Percentiles rank a stretch among this genome's conserved stretches.
Evolutionary conservation across 2,888 invertebrate genomes (phyloP).

Genomic region (Apamea crenata): DNA sequence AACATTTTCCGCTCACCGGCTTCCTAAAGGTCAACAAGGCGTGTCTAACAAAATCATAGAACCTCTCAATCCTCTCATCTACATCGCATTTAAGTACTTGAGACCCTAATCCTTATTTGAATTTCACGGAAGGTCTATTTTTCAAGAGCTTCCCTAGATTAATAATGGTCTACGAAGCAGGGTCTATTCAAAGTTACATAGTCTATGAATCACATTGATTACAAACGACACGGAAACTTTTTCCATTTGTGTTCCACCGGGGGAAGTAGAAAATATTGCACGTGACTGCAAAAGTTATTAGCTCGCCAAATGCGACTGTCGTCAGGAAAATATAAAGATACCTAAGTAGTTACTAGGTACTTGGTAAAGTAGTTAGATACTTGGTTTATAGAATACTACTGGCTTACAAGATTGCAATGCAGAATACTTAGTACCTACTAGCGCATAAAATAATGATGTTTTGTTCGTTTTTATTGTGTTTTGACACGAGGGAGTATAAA

Average conservation of each 20-base stretch:
- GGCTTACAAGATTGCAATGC: constrained; percentile 20
- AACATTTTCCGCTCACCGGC: constrained; percentile 40
- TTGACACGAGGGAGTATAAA: constrained; percentile 10
- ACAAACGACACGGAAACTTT: constrained; percentile 75
- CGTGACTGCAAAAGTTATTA: constrained; percentile 72
- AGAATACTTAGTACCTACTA: constrained; percentile 8
- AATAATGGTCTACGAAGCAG: constrained; percentile 61
- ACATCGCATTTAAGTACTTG: constrained; percentile 36
- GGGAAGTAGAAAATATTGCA: constrained; percentile 70
- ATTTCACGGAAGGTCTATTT: constrained; percentile 60
- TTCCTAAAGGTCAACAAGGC: constrained; percentile 49
- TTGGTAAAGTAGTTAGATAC: not conserved
- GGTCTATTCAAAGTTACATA: constrained; percentile 61
- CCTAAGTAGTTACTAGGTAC: not conserved
- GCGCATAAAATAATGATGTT: constrained; percentile 15
- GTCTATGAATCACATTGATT: constrained; percentile 65
- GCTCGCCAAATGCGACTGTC: constrained; percentile 40
- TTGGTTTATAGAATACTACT: constrained; percentile 24
- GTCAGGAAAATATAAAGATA: constrained; percentile 30
- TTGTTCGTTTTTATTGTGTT: constrained; percentile 29
- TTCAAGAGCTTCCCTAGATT: constrained; percentile 50
- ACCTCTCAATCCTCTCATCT: constrained; percentile 53
- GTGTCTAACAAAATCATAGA: constrained; percentile 57
- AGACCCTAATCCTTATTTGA: constrained; percentile 54
- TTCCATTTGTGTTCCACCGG: constrained; percentile 72